A percentile compares a stretch with the other conserved stretches of the same genome.
Conservation (phyloP, 2,888 invertebrate genomes). For the Phania funesta region DNA sequence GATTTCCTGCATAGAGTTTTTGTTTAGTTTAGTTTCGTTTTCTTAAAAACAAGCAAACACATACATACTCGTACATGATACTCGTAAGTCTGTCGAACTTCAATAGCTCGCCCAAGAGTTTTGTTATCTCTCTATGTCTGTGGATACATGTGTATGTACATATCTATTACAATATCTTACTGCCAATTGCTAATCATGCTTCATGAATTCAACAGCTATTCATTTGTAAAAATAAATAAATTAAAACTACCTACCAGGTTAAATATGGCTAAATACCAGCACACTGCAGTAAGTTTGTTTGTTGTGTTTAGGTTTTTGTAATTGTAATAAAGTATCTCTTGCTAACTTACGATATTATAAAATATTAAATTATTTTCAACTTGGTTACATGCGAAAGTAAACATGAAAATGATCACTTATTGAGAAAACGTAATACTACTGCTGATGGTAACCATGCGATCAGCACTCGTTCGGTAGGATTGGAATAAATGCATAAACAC, state of each 20-base stretch:
- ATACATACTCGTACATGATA: no score
- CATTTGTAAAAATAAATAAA: constrained; percentile 23
- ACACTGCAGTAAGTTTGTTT: constrained; percentile 22
- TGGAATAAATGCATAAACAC: background rate
- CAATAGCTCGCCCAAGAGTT: constrained; percentile 7
- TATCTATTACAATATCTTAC: constrained; percentile 48
- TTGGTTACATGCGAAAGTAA: constrained; percentile 58
- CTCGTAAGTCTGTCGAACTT: constrained; percentile 7
- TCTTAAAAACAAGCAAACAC: constrained; percentile 17
- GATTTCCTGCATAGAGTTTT: constrained; percentile 39
- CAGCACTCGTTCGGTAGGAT: no score
- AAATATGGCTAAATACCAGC: background rate
- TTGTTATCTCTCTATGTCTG: constrained; percentile 22
- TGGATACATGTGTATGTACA: constrained; percentile 1
- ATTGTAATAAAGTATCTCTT: constrained; percentile 51
- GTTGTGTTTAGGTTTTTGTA: constrained; percentile 42
- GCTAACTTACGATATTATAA: constrained; percentile 36
- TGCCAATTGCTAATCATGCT: constrained; percentile 19
- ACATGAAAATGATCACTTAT: constrained; percentile 58
- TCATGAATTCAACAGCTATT: constrained; percentile 8
- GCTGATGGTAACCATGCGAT: constrained; percentile 24
- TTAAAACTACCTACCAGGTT: constrained; percentile 43
- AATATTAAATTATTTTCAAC: constrained; percentile 58
- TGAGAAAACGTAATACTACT: constrained; percentile 29
- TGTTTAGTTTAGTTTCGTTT: constrained; percentile 7